These are phyloP conservation scores for Pycnonotus jocosus DNA, from an alignment of 2,113 vertebrate species.

Conservation along the genomic window DNA sequence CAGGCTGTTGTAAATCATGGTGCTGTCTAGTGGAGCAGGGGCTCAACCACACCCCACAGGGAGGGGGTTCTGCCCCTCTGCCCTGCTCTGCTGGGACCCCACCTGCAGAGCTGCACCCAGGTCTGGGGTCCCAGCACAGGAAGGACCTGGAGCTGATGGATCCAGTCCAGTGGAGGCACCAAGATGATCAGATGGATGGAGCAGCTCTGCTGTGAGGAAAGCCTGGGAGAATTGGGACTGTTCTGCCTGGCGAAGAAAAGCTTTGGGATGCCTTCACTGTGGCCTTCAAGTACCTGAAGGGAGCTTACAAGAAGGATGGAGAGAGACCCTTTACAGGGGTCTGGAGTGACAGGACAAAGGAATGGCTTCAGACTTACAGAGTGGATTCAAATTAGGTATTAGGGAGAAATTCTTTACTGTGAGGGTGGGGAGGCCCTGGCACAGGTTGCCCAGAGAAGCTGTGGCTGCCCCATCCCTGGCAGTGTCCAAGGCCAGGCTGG, in stretches of 20 bases:
- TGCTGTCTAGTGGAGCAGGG: rapidly evolving
- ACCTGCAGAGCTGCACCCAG: neutral
- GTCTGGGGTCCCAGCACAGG: neutral
- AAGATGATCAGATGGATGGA: neutral
- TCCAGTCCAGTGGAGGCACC: neutral
- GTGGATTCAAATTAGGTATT: neutral
- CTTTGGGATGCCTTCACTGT: neutral
- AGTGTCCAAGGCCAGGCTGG: too few species aligned
- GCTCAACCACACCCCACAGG: rapidly evolving
- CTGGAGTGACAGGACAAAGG: neutral
- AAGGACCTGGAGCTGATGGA: neutral
- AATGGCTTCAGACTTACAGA: neutral
- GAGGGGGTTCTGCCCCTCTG: neutral
- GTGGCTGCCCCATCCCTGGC: neutral
- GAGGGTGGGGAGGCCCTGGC: neutral
- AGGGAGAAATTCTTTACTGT: neutral
- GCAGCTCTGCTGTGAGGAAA: neutral
- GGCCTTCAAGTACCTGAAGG: neutral
- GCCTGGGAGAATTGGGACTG: neutral
- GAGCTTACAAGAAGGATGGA: neutral
- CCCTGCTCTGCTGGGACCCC: neutral
- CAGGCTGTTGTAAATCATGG: neutral
- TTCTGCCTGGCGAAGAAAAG: neutral
- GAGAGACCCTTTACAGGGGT: neutral
- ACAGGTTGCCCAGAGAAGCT: neutral